Conservation (phyloP, 35 echinoderm and acorn worm genomes). For the Diadema setosum region DNA sequence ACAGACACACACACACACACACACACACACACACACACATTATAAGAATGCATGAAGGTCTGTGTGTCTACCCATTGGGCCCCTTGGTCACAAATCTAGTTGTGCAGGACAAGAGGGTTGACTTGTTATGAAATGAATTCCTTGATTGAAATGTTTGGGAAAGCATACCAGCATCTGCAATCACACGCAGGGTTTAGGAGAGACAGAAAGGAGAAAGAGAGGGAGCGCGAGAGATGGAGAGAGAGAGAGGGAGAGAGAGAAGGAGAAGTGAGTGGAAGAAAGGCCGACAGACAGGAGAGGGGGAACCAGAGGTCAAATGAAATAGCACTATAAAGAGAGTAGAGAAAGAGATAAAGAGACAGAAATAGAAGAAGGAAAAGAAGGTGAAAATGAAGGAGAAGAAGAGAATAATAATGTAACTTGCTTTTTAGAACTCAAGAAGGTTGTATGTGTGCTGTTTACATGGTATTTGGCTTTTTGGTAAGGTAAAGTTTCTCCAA, state of each 20-base stretch:
- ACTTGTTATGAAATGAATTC: slow-evolving; percentile 1
- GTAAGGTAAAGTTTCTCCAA: too few species aligned
- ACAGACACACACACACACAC: too few species aligned
- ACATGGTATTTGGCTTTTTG: too few species aligned
- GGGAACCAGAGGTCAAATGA: neutral
- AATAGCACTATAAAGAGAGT: neutral
- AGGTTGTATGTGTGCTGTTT: too few species aligned
- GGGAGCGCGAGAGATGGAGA: neutral
- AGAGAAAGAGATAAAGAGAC: neutral
- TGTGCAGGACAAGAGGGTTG: too few species aligned
- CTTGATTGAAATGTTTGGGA: slow-evolving; percentile 7
- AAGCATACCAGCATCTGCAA: neutral
- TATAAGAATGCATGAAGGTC: too few species aligned
- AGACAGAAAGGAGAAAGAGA: neutral
- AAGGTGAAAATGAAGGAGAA: neutral
- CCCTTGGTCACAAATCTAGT: too few species aligned
- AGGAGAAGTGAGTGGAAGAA: neutral
- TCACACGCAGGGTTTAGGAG: neutral
- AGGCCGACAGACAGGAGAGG: neutral
- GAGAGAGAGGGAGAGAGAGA: neutral
- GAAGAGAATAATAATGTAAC: too few species aligned
- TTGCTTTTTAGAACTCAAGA: too few species aligned
- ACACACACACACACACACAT: too few species aligned
- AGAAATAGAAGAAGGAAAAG: neutral
- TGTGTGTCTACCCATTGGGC: too few species aligned